These are phyloP conservation scores for Drosophila cardini DNA, from an alignment of 1,140 invertebrate genomes.

Conservation along the genomic window DNA sequence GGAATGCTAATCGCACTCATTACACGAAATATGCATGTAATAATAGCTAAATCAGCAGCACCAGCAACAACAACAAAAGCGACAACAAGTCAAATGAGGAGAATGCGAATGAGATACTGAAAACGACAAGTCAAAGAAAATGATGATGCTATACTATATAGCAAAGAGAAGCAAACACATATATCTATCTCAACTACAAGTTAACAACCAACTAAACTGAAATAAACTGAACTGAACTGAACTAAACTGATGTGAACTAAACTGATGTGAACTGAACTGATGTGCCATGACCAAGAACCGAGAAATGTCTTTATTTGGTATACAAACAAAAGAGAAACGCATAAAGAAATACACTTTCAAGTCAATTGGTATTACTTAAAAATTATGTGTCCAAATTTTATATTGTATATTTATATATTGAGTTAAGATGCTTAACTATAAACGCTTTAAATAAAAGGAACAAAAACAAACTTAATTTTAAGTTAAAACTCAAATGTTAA, in stretches of 20 bases:
- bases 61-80: constrained; percentile 33
- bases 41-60: constrained; percentile 75
- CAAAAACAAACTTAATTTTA: too few species aligned
- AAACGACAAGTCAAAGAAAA: not conserved
- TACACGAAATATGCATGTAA: constrained; percentile 83
- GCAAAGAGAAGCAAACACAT: not conserved
- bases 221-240: constrained; percentile 1
- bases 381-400: not conserved
- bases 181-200: constrained; percentile 1
- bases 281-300: not conserved
- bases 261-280: not conserved
- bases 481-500: too few species aligned
- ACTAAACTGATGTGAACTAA: constrained; percentile 10
- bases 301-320: not conserved
- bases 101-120: constrained; percentile 30
- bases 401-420: too few species aligned
- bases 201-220: constrained; percentile 8
- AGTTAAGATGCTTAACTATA: too few species aligned
- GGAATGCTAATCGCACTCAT: constrained; percentile 82
- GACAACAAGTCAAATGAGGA: constrained; percentile 7
- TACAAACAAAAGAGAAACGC: not conserved
- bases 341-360: not conserved
- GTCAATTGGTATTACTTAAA: not conserved
- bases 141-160: not conserved
- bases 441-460: too few species aligned